Evolutionary conservation across 1,140 invertebrate genomes (phyloP), one percentile per base, ranked within the genome.

Genomic region (Lutraria rhynchaena): DNA sequence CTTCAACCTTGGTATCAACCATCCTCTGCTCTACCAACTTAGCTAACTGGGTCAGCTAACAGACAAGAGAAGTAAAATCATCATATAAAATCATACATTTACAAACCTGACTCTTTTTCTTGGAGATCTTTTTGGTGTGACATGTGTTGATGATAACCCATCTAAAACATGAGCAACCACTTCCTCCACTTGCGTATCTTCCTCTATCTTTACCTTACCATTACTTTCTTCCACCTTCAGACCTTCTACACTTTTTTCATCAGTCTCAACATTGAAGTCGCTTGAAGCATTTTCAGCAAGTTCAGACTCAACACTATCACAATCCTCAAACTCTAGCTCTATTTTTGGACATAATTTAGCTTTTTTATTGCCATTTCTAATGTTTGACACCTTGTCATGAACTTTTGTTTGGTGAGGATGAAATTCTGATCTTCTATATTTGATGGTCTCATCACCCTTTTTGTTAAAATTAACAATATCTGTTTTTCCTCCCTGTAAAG

Each of bases 331-430:
- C 27, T 71, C 49, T n/a, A 51, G 49, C 22, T 73, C 70, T 19
- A 73, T 58, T 73, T 73, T 73, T 55, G 70, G 70, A 57, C 70
- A 73, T 22, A 41, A 37, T 44, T 31, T 73, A 29, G 46, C 70
- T 58, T 55, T n/a, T 19, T 71, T 46, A 53, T 17, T 57, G 1
- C 11, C 9, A 13, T 5, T 11, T 1, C 31, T 13, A 4, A 3
- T 22, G 17, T 27, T 51, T 0, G 46, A 3, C 15, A 29, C 24
- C 15, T 29, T 67, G 24, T 5, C 5, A 41, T 41, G 5, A 41
- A 4, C 3, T 46, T 46, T 46, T 27, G 41, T 33, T 46, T 29
- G 27, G 11, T 11, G 19, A n/a, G 4, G 1, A 2, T 57, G 1
- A 57, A 2, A 11, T 24, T 53, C 22, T n/a, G n/a, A n/a, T n/a